Evolutionary conservation across 64 coral and sea anemone genomes (phyloP), one percentile per base, ranked within the genome.

Genomic region (Montipora foliosa): DNA sequence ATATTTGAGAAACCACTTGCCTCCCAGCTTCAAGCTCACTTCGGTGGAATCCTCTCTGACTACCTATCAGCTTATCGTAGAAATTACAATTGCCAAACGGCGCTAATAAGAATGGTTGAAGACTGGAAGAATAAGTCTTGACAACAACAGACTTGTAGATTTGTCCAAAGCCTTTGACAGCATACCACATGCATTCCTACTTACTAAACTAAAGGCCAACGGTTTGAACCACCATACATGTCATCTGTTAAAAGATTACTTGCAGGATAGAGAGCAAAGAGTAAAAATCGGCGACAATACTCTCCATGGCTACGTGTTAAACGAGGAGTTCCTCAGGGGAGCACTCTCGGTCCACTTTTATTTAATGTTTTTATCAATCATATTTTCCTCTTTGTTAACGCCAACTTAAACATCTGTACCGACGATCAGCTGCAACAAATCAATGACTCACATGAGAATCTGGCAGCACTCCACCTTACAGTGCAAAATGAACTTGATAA

Each of bases 91-190:
- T 55, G 87, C 59, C 51, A 77, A 19, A 89, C 87, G 52, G 74
- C n/a, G 25, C 67, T 89, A 89, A 29, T 89, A 53, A 47, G 87
- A 13, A 19, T 78, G 5, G 72, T 89, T 55, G 75, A 89, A 67
- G 87, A 89, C 44, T 89, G 87, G 73, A 89, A 89, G 62, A 59
- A 86, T 14, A 25, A 29, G 82, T 8, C 60, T 67, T 9, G 82
- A 77, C 49, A 77, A 59, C 49, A 24, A 74, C n/a, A 15, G 50
- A 74, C 1, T 89, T 61, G 77, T 81, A 58, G 89, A 91, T 80
- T 17, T 91, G 10, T 91, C 89, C 5, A 91, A 91, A 72, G 77
- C 77, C n/a, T 81, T 91, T 91, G 89, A 91, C 59, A 91, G 89
- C 21, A 21, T 91, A 81, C 77, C 89, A 9, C 77, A 91, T 45